Percentiles rank a stretch among this genome's conserved stretches.
phyloP scores from a whole-genome alignment of 1,140 invertebrate genomes.

The Ceratosolen fusciceps region DNA sequence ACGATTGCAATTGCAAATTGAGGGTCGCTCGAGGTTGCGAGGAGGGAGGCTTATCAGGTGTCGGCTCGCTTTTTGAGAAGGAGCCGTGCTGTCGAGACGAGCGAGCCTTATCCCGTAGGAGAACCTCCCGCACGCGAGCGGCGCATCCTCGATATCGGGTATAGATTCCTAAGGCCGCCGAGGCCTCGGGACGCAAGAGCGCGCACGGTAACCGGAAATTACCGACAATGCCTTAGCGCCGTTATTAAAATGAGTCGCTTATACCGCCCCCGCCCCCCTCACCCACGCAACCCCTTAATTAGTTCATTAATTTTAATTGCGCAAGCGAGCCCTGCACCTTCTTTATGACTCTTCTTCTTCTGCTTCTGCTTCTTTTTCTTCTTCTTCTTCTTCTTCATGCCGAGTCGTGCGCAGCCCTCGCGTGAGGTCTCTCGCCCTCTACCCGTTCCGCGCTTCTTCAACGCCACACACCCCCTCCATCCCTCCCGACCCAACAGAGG shows the following conservation, averaged over 20 bases:
- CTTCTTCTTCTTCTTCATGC: not conserved
- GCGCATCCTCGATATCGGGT: not conserved
- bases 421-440: not conserved
- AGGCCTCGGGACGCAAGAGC: not conserved
- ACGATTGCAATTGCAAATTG: too few species aligned
- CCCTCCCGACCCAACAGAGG: too few species aligned
- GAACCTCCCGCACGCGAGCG: constrained; percentile 30
- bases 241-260: constrained; percentile 65
- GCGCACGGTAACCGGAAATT: constrained; percentile 65
- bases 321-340: constrained; percentile 14
- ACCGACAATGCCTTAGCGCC: constrained; percentile 58
- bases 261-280: constrained; percentile 53
- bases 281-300: constrained; percentile 62
- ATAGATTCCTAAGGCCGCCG: not conserved
- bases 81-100: not conserved
- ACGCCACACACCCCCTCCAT: too few species aligned
- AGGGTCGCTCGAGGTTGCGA: too few species aligned
- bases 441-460: not conserved
- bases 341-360: not conserved
- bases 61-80: not conserved
- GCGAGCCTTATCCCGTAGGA: not conserved
- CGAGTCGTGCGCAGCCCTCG: not conserved
- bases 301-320: constrained; percentile 69
- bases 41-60: not conserved
- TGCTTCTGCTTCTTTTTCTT: not conserved